Percentiles rank a stretch among this genome's conserved stretches.
Conservation (phyloP, 2,113 vertebrate species). For the Hydrochoerus hydrochaeris region DNA sequence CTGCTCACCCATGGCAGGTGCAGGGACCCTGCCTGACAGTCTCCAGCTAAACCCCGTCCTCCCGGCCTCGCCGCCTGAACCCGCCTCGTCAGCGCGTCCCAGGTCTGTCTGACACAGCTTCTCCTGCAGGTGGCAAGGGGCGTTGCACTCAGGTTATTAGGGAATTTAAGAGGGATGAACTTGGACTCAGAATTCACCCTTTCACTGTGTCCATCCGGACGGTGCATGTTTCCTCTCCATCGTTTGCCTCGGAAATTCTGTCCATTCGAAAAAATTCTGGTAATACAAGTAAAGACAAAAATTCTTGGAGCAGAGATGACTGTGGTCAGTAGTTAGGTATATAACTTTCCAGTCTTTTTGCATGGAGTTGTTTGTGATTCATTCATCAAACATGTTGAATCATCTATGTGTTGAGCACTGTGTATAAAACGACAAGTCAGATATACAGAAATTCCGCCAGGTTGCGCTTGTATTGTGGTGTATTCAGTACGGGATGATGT, state of each 20-base stretch:
- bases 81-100: background rate
- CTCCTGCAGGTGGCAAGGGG: background rate
- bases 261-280: background rate
- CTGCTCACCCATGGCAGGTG: background rate
- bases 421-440: conserved; percentile 21
- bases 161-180: conserved; percentile 2
- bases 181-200: too few relatives aligned
- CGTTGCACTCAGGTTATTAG: background rate
- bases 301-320: background rate
- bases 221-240: background rate
- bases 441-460: background rate
- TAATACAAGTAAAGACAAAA: conserved; percentile 25
- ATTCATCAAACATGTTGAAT: conserved; percentile 1
- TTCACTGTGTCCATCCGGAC: background rate
- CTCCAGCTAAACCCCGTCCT: background rate
- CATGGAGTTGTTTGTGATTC: background rate
- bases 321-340: background rate
- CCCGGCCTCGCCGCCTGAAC: background rate
- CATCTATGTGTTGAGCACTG: background rate
- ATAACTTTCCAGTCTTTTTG: background rate
- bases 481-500: background rate
- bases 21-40: background rate
- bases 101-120: background rate
- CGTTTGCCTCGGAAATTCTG: background rate
- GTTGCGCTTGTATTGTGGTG: background rate